Evolutionary conservation across 2,797 vertebrate genomes (phyloP).

Genomic region (Silurus lanzhouensis): DNA sequence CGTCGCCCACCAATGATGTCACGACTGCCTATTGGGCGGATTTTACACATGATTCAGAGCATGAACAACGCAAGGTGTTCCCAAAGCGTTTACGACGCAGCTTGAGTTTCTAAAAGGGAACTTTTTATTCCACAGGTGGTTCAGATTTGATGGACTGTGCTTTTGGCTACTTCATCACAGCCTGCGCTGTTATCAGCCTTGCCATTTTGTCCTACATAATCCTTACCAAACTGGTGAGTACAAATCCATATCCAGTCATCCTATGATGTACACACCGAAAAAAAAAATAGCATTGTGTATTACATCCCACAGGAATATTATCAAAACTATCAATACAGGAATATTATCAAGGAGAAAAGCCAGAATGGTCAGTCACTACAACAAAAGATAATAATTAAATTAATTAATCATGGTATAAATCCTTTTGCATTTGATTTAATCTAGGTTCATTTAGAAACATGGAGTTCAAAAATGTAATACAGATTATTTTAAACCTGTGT

Average conservation of each 20-base stretch:
- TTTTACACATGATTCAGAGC: no score
- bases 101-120: no score
- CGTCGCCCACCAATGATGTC: no score
- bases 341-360: constrained; percentile 67
- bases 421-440: neutral
- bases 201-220: constrained; percentile 68
- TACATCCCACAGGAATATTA: constrained; percentile 79
- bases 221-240: constrained; percentile 75
- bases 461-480: neutral
- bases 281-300: no score
- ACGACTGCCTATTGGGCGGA: no score
- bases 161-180: constrained; percentile 85
- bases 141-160: constrained; percentile 71
- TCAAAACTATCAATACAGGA: constrained; percentile 64
- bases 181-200: constrained; percentile 73
- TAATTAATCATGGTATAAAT: constrained; percentile 76
- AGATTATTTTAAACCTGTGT: constrained; percentile 8
- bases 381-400: constrained; percentile 64
- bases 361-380: constrained; percentile 24
- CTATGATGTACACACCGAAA: neutral
- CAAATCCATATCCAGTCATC: neutral
- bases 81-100: no score
- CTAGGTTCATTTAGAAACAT: neutral
- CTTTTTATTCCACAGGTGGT: constrained; percentile 65
- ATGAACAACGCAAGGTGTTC: no score